Conservation (phyloP, 2,797 vertebrate species). For the Microctenopoma steveboyesi region DNA sequence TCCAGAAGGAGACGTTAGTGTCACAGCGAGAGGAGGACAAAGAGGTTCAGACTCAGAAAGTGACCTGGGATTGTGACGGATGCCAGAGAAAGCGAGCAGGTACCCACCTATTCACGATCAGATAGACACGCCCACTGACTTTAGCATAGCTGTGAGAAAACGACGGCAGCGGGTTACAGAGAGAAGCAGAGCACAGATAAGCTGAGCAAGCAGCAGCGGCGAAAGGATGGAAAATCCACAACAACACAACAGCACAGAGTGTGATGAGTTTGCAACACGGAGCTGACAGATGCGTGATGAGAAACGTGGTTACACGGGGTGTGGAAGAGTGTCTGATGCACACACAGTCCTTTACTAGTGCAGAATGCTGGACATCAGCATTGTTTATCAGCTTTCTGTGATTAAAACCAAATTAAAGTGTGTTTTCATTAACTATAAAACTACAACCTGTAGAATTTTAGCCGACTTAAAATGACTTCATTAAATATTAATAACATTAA, state of each 20-base stretch:
- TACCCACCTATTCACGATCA: conserved; percentile 99
- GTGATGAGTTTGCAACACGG: conserved; percentile 10
- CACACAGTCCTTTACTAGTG: neutral
- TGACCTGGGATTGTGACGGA: conserved; percentile 58
- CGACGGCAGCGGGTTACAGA: conserved; percentile 72
- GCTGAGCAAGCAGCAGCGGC: conserved; percentile 32
- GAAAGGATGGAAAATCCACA: conserved; percentile 26
- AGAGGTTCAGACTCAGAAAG: conserved; percentile 31
- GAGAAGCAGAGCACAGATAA: conserved; percentile 51
- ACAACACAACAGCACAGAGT: conserved; percentile 6
- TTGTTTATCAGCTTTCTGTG: neutral
- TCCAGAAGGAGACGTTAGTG: conserved; percentile 13
- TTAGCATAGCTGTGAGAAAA: conserved; percentile 93
- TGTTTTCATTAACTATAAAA: too few species aligned
- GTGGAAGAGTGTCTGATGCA: neutral
- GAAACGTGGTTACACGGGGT: conserved; percentile 1
- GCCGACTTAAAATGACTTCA: too few species aligned
- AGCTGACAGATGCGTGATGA: conserved; percentile 14
- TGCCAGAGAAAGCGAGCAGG: conserved; percentile 78
- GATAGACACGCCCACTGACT: conserved; percentile 98
- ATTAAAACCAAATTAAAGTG: too few species aligned
- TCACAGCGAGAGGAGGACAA: conserved; percentile 13
- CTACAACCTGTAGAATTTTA: too few species aligned
- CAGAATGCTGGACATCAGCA: neutral
- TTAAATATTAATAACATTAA: too few species aligned